These are phyloP conservation scores for Rhingia rostrata DNA, from an alignment of 2,888 invertebrate genomes.

Conservation along the genomic window DNA sequence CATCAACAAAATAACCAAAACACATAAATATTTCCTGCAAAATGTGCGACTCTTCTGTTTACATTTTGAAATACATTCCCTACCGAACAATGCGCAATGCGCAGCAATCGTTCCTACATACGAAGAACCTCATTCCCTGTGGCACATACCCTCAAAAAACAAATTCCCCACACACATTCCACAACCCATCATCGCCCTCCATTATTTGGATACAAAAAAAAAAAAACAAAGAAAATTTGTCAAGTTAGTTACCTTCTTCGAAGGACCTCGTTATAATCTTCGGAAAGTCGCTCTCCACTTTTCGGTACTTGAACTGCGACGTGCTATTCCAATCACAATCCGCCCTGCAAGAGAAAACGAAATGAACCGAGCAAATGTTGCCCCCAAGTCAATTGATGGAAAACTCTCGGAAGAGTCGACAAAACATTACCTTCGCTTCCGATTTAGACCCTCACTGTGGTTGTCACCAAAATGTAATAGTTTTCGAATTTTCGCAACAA, in stretches of 20 bases:
- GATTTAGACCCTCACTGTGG: conserved; percentile 66
- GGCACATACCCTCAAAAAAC: no score
- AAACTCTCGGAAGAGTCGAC: not conserved
- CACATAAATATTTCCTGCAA: no score
- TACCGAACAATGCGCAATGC: no score
- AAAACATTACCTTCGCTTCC: conserved; percentile 76
- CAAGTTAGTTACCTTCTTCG: conserved; percentile 77
- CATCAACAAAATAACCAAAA: no score
- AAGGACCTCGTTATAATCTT: conserved; percentile 77
- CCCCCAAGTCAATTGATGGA: conserved; percentile 18
- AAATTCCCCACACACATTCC: no score
- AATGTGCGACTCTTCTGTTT: no score
- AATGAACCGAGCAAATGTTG: not conserved
- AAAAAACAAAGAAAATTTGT: not conserved
- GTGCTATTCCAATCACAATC: conserved; percentile 75
- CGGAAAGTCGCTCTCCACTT: conserved; percentile 78
- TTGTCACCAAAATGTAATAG: conserved; percentile 74
- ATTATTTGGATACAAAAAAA: not conserved
- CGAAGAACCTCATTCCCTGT: no score
- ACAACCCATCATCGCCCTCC: no score
- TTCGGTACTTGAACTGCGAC: conserved; percentile 78
- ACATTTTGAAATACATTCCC: no score
- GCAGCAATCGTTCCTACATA: no score
- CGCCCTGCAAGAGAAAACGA: conserved; percentile 64
- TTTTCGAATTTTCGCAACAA: conserved; percentile 76